phyloP scores from a whole-genome alignment of 2,113 vertebrate species.

The Pongo abelii region DNA sequence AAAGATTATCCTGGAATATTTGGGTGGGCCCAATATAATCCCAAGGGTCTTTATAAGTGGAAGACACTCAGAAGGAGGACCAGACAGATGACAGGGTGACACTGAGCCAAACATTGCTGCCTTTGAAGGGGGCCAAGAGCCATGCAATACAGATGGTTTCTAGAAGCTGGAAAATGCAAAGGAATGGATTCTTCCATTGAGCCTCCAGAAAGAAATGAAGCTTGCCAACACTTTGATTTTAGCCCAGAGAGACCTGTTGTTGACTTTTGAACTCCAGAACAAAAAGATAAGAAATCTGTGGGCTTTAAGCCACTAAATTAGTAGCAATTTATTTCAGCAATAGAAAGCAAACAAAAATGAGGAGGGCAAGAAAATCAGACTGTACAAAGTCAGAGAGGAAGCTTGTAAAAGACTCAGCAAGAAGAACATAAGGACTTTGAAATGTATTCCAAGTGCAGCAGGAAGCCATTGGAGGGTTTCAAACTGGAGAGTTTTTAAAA shows the following conservation, averaged over 20 bases:
- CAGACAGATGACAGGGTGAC: background rate
- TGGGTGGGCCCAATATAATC: background rate
- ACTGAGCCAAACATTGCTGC: background rate
- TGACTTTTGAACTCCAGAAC: background rate
- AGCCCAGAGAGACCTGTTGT: background rate
- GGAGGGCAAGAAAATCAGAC: background rate
- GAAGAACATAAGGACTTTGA: background rate
- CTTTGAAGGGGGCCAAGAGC: background rate
- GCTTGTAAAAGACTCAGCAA: background rate
- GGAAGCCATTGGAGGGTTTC: background rate
- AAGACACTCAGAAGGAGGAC: background rate
- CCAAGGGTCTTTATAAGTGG: background rate
- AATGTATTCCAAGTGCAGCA: background rate
- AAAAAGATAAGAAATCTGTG: background rate
- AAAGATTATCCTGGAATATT: background rate
- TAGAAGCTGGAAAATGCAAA: background rate
- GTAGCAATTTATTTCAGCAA: background rate
- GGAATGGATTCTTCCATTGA: background rate
- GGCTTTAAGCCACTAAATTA: background rate
- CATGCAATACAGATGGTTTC: background rate
- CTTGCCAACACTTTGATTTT: background rate
- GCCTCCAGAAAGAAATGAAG: background rate
- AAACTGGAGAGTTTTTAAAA: background rate
- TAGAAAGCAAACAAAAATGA: background rate
- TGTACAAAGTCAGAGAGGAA: background rate